Percentiles rank a stretch among this genome's conserved stretches.
phyloP scores from a whole-genome alignment of 2,888 invertebrate genomes.

The Portevinia maculata region DNA sequence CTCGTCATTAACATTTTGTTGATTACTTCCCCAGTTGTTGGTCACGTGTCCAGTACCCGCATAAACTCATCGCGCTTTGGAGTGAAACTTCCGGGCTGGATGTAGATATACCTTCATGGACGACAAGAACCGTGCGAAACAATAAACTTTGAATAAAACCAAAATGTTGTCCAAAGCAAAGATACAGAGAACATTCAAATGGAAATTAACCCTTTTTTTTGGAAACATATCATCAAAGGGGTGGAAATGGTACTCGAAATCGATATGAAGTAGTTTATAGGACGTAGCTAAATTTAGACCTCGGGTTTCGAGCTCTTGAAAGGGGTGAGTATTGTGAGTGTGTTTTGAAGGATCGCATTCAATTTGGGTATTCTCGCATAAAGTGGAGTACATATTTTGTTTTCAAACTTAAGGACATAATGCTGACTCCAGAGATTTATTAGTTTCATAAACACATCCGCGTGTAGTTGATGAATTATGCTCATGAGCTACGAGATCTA shows the following conservation, averaged over 20 bases:
- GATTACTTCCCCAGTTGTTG: slow-evolving; percentile 69
- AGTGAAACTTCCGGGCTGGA: slow-evolving; percentile 76
- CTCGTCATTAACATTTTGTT: slow-evolving; percentile 73
- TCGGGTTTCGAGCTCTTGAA: neutral
- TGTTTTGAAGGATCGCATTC: slow-evolving; percentile 30
- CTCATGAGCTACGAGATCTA: too few relatives aligned
- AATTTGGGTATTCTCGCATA: too few relatives aligned
- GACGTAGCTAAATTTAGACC: slow-evolving; percentile 28
- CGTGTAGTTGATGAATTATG: too few relatives aligned
- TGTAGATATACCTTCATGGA: neutral
- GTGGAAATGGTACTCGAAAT: slow-evolving; percentile 62
- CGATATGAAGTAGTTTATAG: slow-evolving; percentile 62
- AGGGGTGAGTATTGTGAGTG: slow-evolving; percentile 23
- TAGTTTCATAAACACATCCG: slow-evolving; percentile 36
- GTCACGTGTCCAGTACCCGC: slow-evolving; percentile 76
- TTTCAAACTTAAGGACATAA: slow-evolving; percentile 23
- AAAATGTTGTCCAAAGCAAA: slow-evolving; percentile 35
- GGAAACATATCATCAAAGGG: slow-evolving; percentile 48
- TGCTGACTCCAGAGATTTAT: slow-evolving; percentile 49
- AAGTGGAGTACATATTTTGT: slow-evolving; percentile 22
- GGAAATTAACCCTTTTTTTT: slow-evolving; percentile 57
- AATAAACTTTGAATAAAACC: slow-evolving; percentile 41
- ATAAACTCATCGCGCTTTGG: slow-evolving; percentile 75
- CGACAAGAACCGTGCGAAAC: slow-evolving; percentile 75
- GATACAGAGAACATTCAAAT: slow-evolving; percentile 43